Percentiles rank a stretch among this genome's conserved stretches.
phyloP scores from a whole-genome alignment of 2,113 vertebrate genomes.

The Callipepla californica region DNA sequence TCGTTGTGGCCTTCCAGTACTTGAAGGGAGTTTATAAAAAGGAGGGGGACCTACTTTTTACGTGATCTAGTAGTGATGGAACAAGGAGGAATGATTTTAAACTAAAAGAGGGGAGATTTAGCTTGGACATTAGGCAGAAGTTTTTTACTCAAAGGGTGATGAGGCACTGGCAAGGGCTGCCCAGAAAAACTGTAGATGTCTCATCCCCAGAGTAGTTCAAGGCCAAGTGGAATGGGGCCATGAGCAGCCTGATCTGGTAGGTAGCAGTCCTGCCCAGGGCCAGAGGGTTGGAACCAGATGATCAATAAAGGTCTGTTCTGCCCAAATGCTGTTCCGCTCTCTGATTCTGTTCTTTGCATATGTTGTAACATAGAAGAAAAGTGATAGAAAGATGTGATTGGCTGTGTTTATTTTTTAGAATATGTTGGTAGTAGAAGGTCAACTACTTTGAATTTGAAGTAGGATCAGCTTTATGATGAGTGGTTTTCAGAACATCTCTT shows the following conservation, averaged over 20 bases:
- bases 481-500: background rate
- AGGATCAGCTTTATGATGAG: background rate
- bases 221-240: background rate
- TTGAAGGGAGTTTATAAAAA: background rate
- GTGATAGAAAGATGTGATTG: background rate
- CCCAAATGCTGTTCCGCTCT: background rate
- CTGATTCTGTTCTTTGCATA: background rate
- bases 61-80: background rate
- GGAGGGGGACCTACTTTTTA: background rate
- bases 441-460: background rate
- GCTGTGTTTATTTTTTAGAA: accelerated
- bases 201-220: too few species aligned
- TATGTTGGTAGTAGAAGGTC: background rate
- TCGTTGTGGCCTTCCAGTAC: background rate
- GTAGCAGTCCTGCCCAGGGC: background rate
- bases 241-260: background rate
- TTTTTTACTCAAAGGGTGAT: background rate
- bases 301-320: background rate
- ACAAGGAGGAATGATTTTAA: background rate
- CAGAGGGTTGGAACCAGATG: background rate
- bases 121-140: background rate
- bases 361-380: accelerated
- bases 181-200: background rate
- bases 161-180: background rate
- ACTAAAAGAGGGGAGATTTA: background rate